These are phyloP conservation scores for Tupaia chinensis DNA, from an alignment of 2,113 vertebrate genomes.

Conservation along the genomic window DNA sequence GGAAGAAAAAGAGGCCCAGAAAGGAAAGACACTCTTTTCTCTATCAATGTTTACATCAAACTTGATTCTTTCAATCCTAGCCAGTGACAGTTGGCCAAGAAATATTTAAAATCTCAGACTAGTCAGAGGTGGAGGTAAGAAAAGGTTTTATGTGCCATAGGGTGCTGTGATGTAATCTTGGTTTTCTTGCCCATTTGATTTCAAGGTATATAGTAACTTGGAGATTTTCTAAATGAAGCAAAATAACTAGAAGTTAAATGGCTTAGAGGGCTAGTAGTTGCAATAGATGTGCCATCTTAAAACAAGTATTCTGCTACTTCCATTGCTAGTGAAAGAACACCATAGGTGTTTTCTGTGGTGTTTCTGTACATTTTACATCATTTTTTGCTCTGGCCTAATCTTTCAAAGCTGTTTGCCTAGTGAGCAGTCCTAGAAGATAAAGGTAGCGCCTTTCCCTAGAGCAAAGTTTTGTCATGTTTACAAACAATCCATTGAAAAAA, in stretches of 20 bases:
- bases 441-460: not conserved
- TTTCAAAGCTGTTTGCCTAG: not conserved
- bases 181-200: not conserved
- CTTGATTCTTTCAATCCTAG: not conserved
- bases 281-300: not conserved
- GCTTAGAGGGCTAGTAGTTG: not conserved
- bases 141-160: not conserved
- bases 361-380: not conserved
- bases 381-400: not conserved
- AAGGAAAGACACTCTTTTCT: not conserved
- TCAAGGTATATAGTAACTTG: not conserved
- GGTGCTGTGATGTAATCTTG: not conserved
- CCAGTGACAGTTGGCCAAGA: not conserved
- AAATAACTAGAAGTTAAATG: not conserved
- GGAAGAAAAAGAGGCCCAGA: not conserved
- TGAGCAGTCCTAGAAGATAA: not conserved
- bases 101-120: not conserved
- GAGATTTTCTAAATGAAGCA: slow-evolving; percentile 15
- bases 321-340: not conserved
- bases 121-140: not conserved
- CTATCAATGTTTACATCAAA: not conserved
- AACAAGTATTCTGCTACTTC: not conserved
- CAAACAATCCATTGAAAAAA: not conserved
- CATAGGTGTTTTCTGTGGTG: not conserved
- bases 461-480: not conserved